Evolutionary conservation across 2,797 vertebrate species (phyloP).

Genomic region (Tiaroga cobitis): DNA sequence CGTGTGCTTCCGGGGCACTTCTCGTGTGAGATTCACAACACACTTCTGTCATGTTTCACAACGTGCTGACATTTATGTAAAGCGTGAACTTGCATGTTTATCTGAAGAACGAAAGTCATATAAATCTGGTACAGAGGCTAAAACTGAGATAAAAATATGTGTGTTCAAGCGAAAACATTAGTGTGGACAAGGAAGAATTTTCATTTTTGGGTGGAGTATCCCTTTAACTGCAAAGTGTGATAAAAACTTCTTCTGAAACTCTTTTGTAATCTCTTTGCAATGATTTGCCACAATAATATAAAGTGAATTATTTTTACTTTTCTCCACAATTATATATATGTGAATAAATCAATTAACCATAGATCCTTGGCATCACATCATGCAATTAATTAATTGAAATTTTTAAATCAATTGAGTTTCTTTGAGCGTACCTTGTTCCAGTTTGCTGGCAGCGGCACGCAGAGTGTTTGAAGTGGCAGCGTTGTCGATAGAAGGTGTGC

Average conservation of each 20-base stretch:
- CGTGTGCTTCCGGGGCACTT: background rate
- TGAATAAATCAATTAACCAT: too few species aligned
- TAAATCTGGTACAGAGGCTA: background rate
- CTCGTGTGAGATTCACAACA: background rate
- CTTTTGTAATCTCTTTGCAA: background rate
- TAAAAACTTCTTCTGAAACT: too few species aligned
- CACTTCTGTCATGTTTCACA: background rate
- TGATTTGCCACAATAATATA: background rate
- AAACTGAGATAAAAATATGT: background rate
- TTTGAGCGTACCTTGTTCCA: slow-evolving; percentile 82
- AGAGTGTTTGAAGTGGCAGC: slow-evolving; percentile 86
- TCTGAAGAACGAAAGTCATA: background rate
- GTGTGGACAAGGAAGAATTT: background rate
- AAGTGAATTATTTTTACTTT: background rate
- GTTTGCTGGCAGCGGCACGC: slow-evolving; percentile 86
- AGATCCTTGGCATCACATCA: background rate
- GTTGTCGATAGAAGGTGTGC: slow-evolving; percentile 84
- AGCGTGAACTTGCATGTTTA: background rate
- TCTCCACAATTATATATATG: background rate
- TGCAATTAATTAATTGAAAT: background rate
- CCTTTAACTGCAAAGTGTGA: too few species aligned
- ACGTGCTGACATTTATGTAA: background rate
- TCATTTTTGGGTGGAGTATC: background rate
- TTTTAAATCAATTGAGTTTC: background rate
- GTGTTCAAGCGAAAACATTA: background rate